phyloP scores from a whole-genome alignment of 2,888 invertebrate species.

The Itoplectis maculator region DNA sequence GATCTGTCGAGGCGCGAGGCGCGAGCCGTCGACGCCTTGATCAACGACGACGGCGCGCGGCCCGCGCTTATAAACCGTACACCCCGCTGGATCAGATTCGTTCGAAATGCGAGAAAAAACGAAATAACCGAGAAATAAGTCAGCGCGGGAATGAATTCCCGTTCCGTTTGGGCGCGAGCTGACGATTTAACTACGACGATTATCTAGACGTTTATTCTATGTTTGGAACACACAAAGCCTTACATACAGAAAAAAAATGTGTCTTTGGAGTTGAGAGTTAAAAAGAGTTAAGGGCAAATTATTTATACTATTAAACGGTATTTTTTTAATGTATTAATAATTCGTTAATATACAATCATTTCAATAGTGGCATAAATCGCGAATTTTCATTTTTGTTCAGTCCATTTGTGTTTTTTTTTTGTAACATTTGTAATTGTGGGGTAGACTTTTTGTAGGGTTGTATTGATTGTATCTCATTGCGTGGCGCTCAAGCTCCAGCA shows the following conservation, averaged over 20 bases:
- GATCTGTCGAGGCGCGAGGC: slow-evolving; percentile 74
- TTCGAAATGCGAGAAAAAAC: slow-evolving; percentile 27
- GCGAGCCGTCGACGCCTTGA: slow-evolving; percentile 73
- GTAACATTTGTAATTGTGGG: background rate
- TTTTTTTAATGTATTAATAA: background rate
- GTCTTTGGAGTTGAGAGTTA: no score
- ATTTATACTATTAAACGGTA: background rate
- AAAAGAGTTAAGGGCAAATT: background rate
- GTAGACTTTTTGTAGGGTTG: background rate
- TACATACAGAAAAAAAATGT: background rate
- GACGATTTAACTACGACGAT: no score
- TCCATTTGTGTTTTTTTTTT: background rate
- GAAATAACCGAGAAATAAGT: slow-evolving; percentile 11
- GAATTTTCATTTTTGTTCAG: background rate
- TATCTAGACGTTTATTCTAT: no score
- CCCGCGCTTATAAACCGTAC: slow-evolving; percentile 10
- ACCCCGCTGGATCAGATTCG: slow-evolving; percentile 23
- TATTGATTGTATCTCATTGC: slow-evolving; percentile 14
- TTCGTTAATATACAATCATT: background rate
- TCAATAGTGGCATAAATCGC: background rate
- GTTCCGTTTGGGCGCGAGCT: background rate
- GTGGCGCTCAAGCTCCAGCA: background rate
- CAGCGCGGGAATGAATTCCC: slow-evolving; percentile 17
- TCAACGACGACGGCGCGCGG: slow-evolving; percentile 23
- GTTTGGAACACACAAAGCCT: no score